Conservation (phyloP, 2,797 vertebrate genomes). For the Pangasius macronema region DNA sequence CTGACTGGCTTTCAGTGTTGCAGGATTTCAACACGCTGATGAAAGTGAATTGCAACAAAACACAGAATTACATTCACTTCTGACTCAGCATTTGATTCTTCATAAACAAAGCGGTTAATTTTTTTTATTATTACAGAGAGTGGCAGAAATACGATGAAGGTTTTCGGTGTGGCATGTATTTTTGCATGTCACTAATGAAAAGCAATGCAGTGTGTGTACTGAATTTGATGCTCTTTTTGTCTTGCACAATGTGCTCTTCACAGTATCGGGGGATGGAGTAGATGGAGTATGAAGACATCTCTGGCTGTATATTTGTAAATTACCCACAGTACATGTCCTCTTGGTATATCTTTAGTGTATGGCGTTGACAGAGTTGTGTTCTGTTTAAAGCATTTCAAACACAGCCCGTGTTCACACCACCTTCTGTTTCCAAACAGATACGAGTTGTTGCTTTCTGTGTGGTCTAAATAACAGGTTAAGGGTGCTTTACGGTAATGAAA, state of each 20-base stretch:
- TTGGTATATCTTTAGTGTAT: too few species aligned
- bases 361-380: too few species aligned
- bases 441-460: neutral
- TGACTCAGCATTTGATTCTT: neutral
- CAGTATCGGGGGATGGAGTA: neutral
- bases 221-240: neutral
- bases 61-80: neutral
- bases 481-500: neutral
- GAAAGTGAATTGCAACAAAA: neutral
- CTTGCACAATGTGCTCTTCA: neutral
- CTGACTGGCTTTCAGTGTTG: neutral
- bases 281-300: neutral
- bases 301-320: neutral
- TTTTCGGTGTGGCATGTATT: neutral
- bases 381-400: too few species aligned
- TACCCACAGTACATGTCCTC: neutral
- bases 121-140: neutral
- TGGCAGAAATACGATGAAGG: neutral
- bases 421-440: neutral
- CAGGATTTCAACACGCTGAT: neutral
- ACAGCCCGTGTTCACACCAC: neutral
- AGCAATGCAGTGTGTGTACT: neutral
- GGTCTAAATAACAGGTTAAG: neutral
- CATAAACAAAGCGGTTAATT: neutral
- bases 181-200: neutral